phyloP scores from a whole-genome alignment of 2,888 invertebrate genomes.

The Sarcophaga subvicina region DNA sequence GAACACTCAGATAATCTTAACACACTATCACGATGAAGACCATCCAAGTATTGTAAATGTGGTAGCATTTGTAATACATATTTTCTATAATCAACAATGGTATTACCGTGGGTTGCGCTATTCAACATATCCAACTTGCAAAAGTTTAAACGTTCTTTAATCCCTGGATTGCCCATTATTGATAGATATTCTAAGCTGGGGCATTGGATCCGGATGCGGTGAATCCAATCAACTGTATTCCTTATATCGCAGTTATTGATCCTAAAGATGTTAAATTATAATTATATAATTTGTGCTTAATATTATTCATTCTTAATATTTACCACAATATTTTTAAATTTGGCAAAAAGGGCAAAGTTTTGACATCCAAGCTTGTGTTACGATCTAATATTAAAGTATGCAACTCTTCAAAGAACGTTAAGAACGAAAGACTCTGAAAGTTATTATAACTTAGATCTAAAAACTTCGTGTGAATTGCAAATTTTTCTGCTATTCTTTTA shows the following conservation, averaged over 20 bases:
- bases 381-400: slow-evolving; percentile 91
- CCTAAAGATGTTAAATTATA: slow-evolving; percentile 78
- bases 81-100: slow-evolving; percentile 73
- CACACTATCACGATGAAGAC: slow-evolving; percentile 69
- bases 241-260: slow-evolving; percentile 86
- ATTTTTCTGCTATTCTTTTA: slow-evolving; percentile 85
- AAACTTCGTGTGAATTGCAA: slow-evolving; percentile 85
- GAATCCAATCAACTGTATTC: slow-evolving; percentile 88
- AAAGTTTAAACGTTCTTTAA: slow-evolving; percentile 84
- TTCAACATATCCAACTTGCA: slow-evolving; percentile 57
- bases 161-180: slow-evolving; percentile 90
- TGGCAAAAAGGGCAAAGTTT: slow-evolving; percentile 87
- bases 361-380: slow-evolving; percentile 88
- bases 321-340: slow-evolving; percentile 90
- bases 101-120: slow-evolving; percentile 76
- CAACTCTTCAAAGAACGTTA: slow-evolving; percentile 88
- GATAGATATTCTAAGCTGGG: slow-evolving; percentile 89
- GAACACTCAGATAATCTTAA: slow-evolving; percentile 4
- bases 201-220: slow-evolving; percentile 86
- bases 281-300: no score
- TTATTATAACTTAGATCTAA: slow-evolving; percentile 89
- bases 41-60: slow-evolving; percentile 77
- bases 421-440: slow-evolving; percentile 88
- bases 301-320: slow-evolving; percentile 65
- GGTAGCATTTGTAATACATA: slow-evolving; percentile 76